A percentile compares a stretch with the other conserved stretches of the same genome.
These are phyloP conservation scores for Ptyas mucosa DNA, from an alignment of 2,113 vertebrate species.

Conservation along the genomic window DNA sequence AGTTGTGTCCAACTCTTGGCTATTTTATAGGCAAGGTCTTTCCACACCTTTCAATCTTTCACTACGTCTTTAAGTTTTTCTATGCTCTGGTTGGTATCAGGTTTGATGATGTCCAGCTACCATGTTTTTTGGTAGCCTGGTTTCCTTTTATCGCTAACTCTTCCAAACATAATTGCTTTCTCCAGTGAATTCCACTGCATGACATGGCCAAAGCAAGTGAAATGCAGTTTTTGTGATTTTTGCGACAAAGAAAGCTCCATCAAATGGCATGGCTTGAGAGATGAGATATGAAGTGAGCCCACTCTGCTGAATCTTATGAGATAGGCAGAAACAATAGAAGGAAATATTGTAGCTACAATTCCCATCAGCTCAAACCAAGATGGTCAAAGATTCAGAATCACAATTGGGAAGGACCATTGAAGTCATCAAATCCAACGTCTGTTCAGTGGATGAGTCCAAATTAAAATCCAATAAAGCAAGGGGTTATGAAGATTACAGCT, in stretches of 20 bases:
- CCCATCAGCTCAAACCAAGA: not conserved
- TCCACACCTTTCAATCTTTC: not conserved
- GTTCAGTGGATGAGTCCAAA: not conserved
- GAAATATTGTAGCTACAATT: not conserved
- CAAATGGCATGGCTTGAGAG: not conserved
- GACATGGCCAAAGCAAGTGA: not conserved
- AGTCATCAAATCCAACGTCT: not conserved
- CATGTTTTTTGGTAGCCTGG: no score
- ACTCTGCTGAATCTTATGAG: not conserved
- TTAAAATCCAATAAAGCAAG: not conserved
- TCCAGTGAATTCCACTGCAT: not conserved
- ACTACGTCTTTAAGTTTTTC: not conserved
- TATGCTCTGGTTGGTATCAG: not conserved
- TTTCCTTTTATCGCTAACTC: no score
- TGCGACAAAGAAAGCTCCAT: not conserved
- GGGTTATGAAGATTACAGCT: not conserved
- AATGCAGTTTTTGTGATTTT: not conserved
- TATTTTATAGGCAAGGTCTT: not conserved
- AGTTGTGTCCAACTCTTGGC: no score
- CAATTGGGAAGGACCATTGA: not conserved
- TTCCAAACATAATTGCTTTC: no score
- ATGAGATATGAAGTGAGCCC: not conserved
- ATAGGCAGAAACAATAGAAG: not conserved
- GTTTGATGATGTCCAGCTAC: not conserved
- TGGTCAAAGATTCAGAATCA: not conserved